A percentile compares a stretch with the other conserved stretches of the same genome.
These are phyloP conservation scores for Melanophora roralis DNA, from an alignment of 2,888 invertebrate species.

Conservation along the genomic window DNA sequence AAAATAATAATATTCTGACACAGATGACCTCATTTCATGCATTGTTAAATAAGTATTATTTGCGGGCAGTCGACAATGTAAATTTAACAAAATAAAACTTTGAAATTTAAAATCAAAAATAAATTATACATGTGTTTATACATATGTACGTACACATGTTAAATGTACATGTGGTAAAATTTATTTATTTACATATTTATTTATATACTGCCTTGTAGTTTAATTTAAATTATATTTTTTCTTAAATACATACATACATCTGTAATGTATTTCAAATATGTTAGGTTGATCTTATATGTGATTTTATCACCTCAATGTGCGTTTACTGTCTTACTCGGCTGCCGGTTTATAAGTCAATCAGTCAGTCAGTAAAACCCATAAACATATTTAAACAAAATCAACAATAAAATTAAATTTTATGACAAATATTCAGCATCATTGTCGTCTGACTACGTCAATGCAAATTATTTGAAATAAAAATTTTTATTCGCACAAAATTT, in stretches of 20 bases:
- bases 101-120: conserved; percentile 10
- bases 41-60: conserved; percentile 59
- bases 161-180: too few relatives aligned
- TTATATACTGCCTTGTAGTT: conserved; percentile 4
- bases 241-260: background rate
- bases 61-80: conserved; percentile 54
- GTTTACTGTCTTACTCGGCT: background rate
- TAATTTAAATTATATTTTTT: conserved; percentile 23
- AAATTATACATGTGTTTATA: background rate
- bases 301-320: background rate
- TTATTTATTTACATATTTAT: conserved; percentile 10
- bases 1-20: conserved; percentile 15
- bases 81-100: conserved; percentile 23
- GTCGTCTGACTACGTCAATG: conserved; percentile 18
- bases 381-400: conserved; percentile 13
- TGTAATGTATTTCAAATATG: conserved; percentile 9
- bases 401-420: conserved; percentile 34
- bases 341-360: background rate
- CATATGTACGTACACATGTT: background rate
- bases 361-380: conserved; percentile 11
- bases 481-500: background rate
- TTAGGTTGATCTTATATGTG: conserved; percentile 11
- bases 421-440: conserved; percentile 23
- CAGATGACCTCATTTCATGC: conserved; percentile 60
- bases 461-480: conserved; percentile 34